These are phyloP conservation scores for Podargus strigoides DNA, from an alignment of 2,797 vertebrate genomes.

Conservation along the genomic window DNA sequence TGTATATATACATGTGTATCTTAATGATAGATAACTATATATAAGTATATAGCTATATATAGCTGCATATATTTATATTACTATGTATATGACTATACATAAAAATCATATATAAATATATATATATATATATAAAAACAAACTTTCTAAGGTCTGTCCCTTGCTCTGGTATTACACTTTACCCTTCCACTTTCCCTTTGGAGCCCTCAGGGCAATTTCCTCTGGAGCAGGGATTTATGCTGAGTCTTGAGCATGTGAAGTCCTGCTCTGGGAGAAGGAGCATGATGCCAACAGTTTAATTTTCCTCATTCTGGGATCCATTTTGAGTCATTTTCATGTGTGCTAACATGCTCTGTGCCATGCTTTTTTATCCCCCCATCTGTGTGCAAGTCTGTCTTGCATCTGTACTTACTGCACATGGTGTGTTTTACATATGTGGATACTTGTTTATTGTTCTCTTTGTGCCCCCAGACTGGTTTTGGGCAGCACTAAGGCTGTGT, in stretches of 20 bases:
- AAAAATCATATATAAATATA: background rate
- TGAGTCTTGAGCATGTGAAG: background rate
- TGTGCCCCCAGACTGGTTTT: background rate
- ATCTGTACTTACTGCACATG: background rate
- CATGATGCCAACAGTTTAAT: background rate
- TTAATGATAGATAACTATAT: no score
- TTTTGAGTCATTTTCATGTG: background rate
- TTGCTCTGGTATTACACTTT: background rate
- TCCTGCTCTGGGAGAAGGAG: background rate
- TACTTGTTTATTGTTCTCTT: background rate
- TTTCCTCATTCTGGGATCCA: background rate
- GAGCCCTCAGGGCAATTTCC: background rate
- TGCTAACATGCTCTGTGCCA: background rate
- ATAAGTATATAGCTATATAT: background rate
- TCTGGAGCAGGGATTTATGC: background rate
- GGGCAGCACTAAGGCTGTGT: background rate
- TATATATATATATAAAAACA: background rate
- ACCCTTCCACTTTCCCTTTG: background rate
- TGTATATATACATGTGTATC: fast-evolving
- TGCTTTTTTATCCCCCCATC: fast-evolving
- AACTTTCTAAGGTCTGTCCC: background rate
- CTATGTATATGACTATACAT: background rate
- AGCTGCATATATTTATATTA: background rate
- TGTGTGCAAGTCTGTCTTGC: background rate
- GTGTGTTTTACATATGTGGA: background rate